Conservation (phyloP, 2,888 invertebrate genomes). For the Plemyria rubiginata region DNA sequence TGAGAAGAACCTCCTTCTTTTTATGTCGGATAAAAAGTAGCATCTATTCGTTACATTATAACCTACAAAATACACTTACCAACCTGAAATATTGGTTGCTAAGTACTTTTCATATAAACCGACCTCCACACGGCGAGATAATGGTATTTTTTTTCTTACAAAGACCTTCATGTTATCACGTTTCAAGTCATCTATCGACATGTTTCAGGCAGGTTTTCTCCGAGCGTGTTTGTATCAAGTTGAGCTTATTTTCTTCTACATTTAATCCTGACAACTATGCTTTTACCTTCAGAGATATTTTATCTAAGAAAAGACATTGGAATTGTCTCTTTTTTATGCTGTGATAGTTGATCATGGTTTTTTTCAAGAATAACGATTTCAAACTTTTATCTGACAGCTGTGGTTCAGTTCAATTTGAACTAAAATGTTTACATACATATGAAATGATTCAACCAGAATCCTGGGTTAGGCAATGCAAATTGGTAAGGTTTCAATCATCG, state of each 20-base stretch:
- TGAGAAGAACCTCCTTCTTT: too few relatives aligned
- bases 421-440: too few relatives aligned
- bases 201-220: constrained; percentile 12
- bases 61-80: background rate
- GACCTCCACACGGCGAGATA: background rate
- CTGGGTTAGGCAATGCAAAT: constrained; percentile 33
- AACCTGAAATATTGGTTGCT: background rate
- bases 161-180: constrained; percentile 9
- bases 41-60: too few relatives aligned
- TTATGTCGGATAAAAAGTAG: too few relatives aligned
- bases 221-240: constrained; percentile 56
- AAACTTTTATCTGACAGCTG: too few relatives aligned
- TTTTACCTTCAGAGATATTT: constrained; percentile 1
- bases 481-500: constrained; percentile 38
- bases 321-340: too few relatives aligned
- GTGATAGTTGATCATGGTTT: too few relatives aligned
- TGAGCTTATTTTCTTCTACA: constrained; percentile 53
- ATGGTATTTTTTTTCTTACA: background rate
- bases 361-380: too few relatives aligned
- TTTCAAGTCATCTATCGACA: constrained; percentile 19
- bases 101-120: background rate
- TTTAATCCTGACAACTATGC: constrained; percentile 29
- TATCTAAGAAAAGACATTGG: background rate
- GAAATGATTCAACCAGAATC: too few relatives aligned
- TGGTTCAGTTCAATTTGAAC: too few relatives aligned